phyloP scores from a whole-genome alignment of 1,140 invertebrate genomes.

The Diorhabda elongata region DNA sequence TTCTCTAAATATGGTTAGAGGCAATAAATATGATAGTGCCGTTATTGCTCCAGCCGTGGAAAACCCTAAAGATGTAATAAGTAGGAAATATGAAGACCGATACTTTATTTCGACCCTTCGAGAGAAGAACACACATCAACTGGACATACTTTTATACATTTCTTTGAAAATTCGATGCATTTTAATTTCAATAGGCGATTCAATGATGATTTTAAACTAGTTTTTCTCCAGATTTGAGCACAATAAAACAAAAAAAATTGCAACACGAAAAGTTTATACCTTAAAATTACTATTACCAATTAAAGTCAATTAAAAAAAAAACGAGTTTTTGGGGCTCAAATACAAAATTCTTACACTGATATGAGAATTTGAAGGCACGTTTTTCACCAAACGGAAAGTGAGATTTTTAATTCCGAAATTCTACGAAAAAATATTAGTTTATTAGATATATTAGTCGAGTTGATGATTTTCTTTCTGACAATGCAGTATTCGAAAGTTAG shows the following conservation, averaged over 20 bases:
- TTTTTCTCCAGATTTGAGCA: no score
- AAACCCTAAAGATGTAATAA: slow-evolving; percentile 23
- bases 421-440: neutral
- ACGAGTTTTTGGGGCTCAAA: no score
- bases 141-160: neutral
- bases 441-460: slow-evolving; percentile 1
- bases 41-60: slow-evolving; percentile 20
- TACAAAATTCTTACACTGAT: no score
- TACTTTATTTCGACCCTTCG: slow-evolving; percentile 14
- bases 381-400: neutral
- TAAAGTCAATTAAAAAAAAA: no score
- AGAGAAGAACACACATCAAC: neutral
- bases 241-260: no score
- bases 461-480: neutral
- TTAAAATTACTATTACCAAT: no score
- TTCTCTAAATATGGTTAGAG: slow-evolving; percentile 22
- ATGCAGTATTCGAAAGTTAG: slow-evolving; percentile 19
- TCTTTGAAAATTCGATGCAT: neutral
- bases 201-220: no score
- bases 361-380: no score
- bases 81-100: slow-evolving; percentile 23
- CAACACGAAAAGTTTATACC: no score
- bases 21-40: slow-evolving; percentile 23
- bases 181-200: no score
- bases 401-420: neutral